Evolutionary conservation across 2,797 vertebrate species (phyloP), one percentile per base, ranked within the genome.

Genomic region (Enteromius trimaculatus): DNA sequence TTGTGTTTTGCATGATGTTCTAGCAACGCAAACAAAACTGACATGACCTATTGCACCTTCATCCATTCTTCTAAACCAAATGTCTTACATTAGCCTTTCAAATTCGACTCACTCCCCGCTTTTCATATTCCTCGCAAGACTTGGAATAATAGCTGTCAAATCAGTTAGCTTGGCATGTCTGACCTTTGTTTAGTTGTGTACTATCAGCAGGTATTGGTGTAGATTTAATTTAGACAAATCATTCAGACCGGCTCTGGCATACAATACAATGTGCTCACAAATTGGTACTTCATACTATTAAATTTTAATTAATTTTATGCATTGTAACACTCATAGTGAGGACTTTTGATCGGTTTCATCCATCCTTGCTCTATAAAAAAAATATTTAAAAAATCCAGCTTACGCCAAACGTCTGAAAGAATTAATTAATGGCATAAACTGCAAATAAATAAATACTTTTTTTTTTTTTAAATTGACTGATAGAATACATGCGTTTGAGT

Each of bases 141-240:
- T 74, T 79, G 76, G 70, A 80, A 84, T 75, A 87, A 75, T 85
- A 80, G 81, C 79, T 74, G 79, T 87, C 86, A 80, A 84, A 82
- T 87, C 71, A 75, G 58, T 68, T 62, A 79, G 13, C 76, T 71
- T 82, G 79, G 70, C 85, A 58, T 62, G 65, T 72, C 70, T 87
- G 87, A 88, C 87, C 84, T 88, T 88, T 86, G 83, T 84, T 85
- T 82, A 68, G 81, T 60, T 81, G 21, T 84, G 75, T 75, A 74
- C 64, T 74, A 72, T 80, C 72, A 77, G 76, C 86, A 82, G 55
- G 60, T 74, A 84, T 84, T 80, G 80, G 74, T 39, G n/a, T 26
- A 53, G 60, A 49, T 66, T 65, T 55, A 47, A 83, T 77, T 9
- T 47, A 37, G 47, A 44, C 74, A 77, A 68, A 79, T 53, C 62